Base-by-base conservation (phyloP, 2,888 invertebrate species). In the Stenodera caucasica region DNA sequence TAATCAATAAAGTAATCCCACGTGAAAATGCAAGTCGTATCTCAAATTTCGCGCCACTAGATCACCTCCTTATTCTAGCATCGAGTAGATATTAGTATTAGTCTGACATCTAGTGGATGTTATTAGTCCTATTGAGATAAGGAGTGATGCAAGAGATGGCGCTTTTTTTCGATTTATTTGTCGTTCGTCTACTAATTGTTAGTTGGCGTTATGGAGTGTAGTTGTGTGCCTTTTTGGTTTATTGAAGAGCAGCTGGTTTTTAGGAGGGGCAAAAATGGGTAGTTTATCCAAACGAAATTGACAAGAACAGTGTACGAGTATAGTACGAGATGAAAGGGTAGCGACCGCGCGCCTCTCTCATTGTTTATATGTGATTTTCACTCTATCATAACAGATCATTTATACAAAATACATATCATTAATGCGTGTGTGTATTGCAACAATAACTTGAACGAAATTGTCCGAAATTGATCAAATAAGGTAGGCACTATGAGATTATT, bases 261-360 rank as follows among this genome's bases (percentile, higher is more conserved):
- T 68, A 73, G 74, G 72, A 73, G 74, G 75, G 75, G 73, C 74
- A 66, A 70, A 69, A 64, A 65, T 59, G 59, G 64, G 61, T 63
- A 63, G 61, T 61, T 40, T 59, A 56, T 60, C 58, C 64, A 63
- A 62, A 66, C 35, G 61, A 68, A 67, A 62, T 63, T 66, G 68
- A 64, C 71, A 40, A 40, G 18, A 40, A 2, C 40, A 71, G 71
- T 71, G 64, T 63, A 67, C 65, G 65, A 66, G 66, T 64, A 65
- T 61, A 70, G 70, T 64, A 67, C 66, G 70, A 64, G 61, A 68
- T 67, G 71, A 69, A 59, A 70, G 72, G 71, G 70, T 72, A 71
- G 70, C 68, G 63, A 55, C 67, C 63, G 67, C 63, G 68, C 57
- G 8, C 40, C 18, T 18, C 40, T 40, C 40, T 15, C 2, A 50